These are phyloP conservation scores for Cyphomyrmex costatus DNA, from an alignment of 1,140 invertebrate genomes.

Conservation along the genomic window DNA sequence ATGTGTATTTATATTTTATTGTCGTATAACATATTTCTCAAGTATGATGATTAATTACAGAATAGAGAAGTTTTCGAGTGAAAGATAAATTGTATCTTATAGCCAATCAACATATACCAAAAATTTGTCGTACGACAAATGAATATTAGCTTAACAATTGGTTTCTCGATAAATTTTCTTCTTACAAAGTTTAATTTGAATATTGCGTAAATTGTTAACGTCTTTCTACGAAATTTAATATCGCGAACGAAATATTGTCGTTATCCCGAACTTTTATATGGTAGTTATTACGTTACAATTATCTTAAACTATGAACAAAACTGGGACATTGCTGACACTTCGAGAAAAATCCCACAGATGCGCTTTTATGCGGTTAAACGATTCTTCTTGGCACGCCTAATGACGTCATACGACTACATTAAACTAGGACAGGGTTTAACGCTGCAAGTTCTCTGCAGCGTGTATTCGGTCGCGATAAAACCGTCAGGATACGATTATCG, in stretches of 20 bases:
- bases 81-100: no score
- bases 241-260: background rate
- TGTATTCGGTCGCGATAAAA: slow-evolving; percentile 41
- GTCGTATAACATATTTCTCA: no score
- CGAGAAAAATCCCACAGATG: slow-evolving; percentile 26
- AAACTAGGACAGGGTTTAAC: slow-evolving; percentile 58
- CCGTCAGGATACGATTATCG: background rate
- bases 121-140: no score
- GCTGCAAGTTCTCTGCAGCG: slow-evolving; percentile 18
- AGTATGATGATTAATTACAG: no score
- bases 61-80: no score
- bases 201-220: background rate
- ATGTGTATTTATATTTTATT: no score
- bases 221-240: background rate
- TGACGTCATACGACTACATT: slow-evolving; percentile 56
- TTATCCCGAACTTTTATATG: background rate
- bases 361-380: slow-evolving; percentile 38
- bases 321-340: slow-evolving; percentile 27
- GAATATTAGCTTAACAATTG: background rate
- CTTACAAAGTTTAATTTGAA: background rate
- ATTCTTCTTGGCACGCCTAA: slow-evolving; percentile 51
- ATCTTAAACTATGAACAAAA: slow-evolving; percentile 25
- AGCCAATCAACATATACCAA: no score
- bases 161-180: background rate
- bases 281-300: slow-evolving; percentile 7